Percentiles rank a stretch among this genome's conserved stretches.
Conservation (phyloP, 1,140 invertebrate genomes). For the Tetramorium simillimum region DNA sequence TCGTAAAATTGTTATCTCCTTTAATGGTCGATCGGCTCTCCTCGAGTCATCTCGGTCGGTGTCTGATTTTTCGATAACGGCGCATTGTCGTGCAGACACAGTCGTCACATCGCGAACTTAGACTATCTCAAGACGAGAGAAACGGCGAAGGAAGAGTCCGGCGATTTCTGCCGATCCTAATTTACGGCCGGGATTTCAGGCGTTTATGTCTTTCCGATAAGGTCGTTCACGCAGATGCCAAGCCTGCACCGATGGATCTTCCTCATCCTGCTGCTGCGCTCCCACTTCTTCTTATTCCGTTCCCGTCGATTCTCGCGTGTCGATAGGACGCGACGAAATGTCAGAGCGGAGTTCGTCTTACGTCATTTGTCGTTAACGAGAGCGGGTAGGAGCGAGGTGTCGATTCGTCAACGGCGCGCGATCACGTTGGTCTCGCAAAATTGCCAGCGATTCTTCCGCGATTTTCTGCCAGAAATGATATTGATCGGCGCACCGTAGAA, state of each 20-base stretch:
- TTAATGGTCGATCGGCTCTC: conserved; percentile 50
- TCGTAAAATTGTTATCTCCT: conserved; percentile 66
- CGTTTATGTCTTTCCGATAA: conserved; percentile 86
- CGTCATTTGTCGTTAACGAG: conserved; percentile 55
- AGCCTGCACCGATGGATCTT: conserved; percentile 77
- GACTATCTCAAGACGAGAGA: conserved; percentile 38
- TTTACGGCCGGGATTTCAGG: conserved; percentile 84
- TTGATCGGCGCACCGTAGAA: conserved; percentile 25
- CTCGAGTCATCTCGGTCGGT: conserved; percentile 68
- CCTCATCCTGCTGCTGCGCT: conserved; percentile 63
- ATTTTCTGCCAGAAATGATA: conserved; percentile 36
- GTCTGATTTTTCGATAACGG: conserved; percentile 57
- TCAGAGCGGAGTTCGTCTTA: conserved; percentile 50
- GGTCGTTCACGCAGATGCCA: conserved; percentile 82
- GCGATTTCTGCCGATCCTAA: conserved; percentile 84
- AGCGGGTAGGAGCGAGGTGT: conserved; percentile 30
- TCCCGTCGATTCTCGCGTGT: conserved; percentile 21
- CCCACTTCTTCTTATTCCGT: conserved; percentile 27
- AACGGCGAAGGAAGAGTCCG: conserved; percentile 77
- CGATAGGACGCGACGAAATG: conserved; percentile 60
- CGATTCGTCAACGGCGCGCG: conserved; percentile 48
- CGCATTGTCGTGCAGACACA: conserved; percentile 2
- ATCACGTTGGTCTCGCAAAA: conserved; percentile 35
- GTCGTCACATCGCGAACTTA: conserved; percentile 59
- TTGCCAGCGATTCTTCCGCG: conserved; percentile 50